Base-by-base conservation (phyloP, 2,113 vertebrate species). In the Gila orcuttii region DNA sequence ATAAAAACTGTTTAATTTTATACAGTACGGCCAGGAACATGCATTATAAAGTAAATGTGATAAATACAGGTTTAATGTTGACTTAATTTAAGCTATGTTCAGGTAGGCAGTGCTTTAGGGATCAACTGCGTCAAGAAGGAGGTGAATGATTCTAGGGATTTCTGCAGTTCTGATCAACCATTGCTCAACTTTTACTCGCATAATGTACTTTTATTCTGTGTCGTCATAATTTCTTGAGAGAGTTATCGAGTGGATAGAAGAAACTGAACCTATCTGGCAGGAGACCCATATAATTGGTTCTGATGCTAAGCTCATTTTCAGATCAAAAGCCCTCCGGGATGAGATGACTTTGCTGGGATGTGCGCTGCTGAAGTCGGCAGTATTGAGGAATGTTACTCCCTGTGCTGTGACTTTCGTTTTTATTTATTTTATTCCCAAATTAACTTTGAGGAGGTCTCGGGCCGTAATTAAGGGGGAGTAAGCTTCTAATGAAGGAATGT, bases 291-390 rank as follows among this genome's bases (percentile, higher is more conserved):
- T 94, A 93, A 93, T 95, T 92, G 93, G 93, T 93, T 94, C 93
- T 94, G 93, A 95, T 77, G 89, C 90, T 94, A 94, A 95, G 89
- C 91, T 93, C 89, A 92, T 93, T 88, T 88, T 76, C 82, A 89
- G 90, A 77, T 88, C 88, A 90, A 84, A 92, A 92, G 90, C 93
- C 88, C 92, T 93, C 91, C 85, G 0, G 89, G 88, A 90, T 85
- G 91, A 94, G 89, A 90, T 85, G 91, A 94, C 92, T 91, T 92
- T 93, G 88, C 89, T 93, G 86, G 85, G 91, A 92, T 88, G 28
- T 28, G 81, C 85, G 84, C 79, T 76, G 73, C 88, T 88, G 69
- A 68, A 42, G 28, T 73, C 36, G 25, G 76, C 81, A 55, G 66
- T 68, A 42, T 23, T 39, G 52, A 8, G 47, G 79, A 80, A 82